These are phyloP conservation scores for Cancer borealis DNA, from an alignment of 2,888 invertebrate genomes.

Conservation along the genomic window DNA sequence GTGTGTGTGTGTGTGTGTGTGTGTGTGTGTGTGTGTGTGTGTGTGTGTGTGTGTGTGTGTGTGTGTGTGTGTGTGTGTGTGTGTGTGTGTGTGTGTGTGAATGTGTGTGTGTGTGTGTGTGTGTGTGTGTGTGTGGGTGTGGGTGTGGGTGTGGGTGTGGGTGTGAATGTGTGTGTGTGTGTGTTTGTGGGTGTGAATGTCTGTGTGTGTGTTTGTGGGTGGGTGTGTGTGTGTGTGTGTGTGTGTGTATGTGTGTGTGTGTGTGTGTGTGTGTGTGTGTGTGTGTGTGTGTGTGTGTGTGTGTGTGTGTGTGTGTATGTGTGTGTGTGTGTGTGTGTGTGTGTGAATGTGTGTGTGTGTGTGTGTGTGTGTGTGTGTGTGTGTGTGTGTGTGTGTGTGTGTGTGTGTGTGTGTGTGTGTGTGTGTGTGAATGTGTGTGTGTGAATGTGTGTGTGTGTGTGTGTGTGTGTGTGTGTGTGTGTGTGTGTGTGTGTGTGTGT, in stretches of 20 bases:
- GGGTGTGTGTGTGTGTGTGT: too few relatives aligned
- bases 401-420: too few relatives aligned
- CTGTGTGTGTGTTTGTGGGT: too few relatives aligned
- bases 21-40: neutral
- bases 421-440: too few relatives aligned
- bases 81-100: slow-evolving; percentile 17
- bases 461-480: too few relatives aligned
- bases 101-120: slow-evolving; percentile 36
- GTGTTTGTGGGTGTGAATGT: too few relatives aligned
- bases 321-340: neutral
- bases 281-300: neutral
- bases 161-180: neutral
- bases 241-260: too few relatives aligned
- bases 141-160: neutral
- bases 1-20: neutral
- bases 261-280: too few relatives aligned
- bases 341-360: neutral
- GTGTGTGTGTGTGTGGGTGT: neutral
- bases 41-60: neutral
- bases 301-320: neutral
- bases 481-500: too few relatives aligned
- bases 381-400: too few relatives aligned
- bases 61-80: neutral
- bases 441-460: too few relatives aligned
- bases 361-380: too few relatives aligned